Conservation (phyloP, 2,797 vertebrate species). For the Channallabes apus region DNA sequence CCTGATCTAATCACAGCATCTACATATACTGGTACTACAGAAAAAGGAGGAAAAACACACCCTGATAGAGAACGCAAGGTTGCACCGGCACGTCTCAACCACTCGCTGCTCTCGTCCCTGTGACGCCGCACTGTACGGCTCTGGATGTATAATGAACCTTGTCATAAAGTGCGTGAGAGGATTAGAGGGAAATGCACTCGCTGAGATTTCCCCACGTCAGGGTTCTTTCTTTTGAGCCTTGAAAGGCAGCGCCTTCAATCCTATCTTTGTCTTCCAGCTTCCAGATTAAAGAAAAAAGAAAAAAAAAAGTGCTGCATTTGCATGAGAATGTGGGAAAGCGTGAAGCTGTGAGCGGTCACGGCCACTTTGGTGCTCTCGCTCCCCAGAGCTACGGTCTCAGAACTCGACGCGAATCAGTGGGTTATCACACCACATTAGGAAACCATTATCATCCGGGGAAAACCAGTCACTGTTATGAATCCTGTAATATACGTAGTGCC, state of each 20-base stretch:
- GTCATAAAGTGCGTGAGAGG: conserved; percentile 39
- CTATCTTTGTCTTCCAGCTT: conserved; percentile 53
- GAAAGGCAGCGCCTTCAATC: conserved; percentile 47
- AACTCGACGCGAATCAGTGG: conserved; percentile 20
- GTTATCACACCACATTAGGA: conserved; percentile 42
- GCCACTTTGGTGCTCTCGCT: conserved; percentile 35
- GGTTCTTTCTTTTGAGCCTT: conserved; percentile 20
- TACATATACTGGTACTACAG: not conserved
- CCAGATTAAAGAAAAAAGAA: conserved; percentile 30
- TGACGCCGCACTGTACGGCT: conserved; percentile 52
- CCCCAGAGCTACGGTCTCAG: conserved; percentile 20
- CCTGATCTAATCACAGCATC: not conserved
- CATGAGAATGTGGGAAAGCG: conserved; percentile 48
- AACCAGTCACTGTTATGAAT: conserved; percentile 18
- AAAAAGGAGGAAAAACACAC: not conserved
- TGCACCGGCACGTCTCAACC: conserved; percentile 26
- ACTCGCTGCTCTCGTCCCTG: conserved; percentile 37
- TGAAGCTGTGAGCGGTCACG: conserved; percentile 14
- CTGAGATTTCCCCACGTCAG: conserved; percentile 22
- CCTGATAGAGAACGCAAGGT: not conserved
- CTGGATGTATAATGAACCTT: conserved; percentile 57
- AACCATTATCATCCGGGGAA: conserved; percentile 20
- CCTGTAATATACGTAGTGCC: conserved; percentile 14
- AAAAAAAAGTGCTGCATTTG: conserved; percentile 51
- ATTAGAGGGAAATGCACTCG: conserved; percentile 30